Base-by-base conservation (phyloP, 2,888 invertebrate genomes). In the Spatulosminthurus flaviceps region DNA sequence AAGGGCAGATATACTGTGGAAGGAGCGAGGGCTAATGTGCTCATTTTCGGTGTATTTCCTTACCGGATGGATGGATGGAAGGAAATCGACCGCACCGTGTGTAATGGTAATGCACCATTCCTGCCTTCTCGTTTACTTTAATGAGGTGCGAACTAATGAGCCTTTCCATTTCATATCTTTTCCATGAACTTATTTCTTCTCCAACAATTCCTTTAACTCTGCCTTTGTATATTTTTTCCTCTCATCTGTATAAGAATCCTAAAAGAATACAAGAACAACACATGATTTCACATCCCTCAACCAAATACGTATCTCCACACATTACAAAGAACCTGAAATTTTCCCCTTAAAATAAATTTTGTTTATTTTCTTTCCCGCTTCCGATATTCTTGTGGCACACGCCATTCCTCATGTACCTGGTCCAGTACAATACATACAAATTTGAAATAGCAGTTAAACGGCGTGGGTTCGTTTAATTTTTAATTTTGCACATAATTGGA, bases 141-240 rank as follows among this genome's bases (percentile, higher is more conserved):
- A 82, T 82, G 81, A 82, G 82, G 82, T 82, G 82, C 81, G 80
- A 82, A 82, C 82, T 82, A 77, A 69, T 69, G 77, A 64, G 64
- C 74, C 72, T 28, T 51, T 73, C 51, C 70, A 70, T 73, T 67
- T n/a, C 67, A 67, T 19, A n/a, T n/a, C n/a, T n/a, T 28, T 67
- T 73, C 60, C 64, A 16, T 72, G 26, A 29, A 19, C 61, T 60
- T 61, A 21, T 29, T 41, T 75, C 24, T 67, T 67, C 11, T 28
- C 19, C 2, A 51, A 16, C 51, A 51, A 51, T 51, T 51, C 51
- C 51, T 19, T 2, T 11, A 19, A 9, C 51, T 11, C 1, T 19
- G 51, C 51, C 16, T 51, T 51, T 51, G 51, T 51, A 51, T 51
- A 51, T 51, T 51, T 51, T 51, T 51, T 51, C 51, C 51, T 51